A percentile compares a stretch with the other conserved stretches of the same genome.
phyloP scores from a whole-genome alignment of 2,113 vertebrate species.

The Nicator chloris region DNA sequence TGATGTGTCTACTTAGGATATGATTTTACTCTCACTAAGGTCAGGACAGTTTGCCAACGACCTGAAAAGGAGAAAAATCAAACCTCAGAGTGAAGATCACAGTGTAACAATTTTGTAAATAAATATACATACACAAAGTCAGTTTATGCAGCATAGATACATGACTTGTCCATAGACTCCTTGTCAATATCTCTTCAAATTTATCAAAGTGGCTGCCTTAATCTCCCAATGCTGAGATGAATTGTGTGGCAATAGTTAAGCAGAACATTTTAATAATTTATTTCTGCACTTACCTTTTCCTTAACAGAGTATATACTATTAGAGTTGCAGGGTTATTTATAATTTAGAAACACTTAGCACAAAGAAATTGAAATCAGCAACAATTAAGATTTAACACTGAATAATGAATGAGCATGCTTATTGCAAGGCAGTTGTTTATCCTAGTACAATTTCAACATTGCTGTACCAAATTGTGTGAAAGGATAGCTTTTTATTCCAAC shows the following conservation, averaged over 20 bases:
- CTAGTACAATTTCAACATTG: not conserved
- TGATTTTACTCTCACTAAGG: not conserved
- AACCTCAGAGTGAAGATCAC: not conserved
- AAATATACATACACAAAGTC: not conserved
- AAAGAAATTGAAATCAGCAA: constrained; percentile 31
- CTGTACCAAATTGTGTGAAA: constrained; percentile 10
- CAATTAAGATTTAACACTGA: constrained; percentile 61
- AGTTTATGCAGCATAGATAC: not conserved
- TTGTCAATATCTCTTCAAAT: not conserved
- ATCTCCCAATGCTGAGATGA: not conserved
- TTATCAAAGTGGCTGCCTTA: not conserved
- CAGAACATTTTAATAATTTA: constrained; percentile 46
- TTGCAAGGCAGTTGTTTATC: constrained; percentile 21
- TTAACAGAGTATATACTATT: constrained; percentile 39
- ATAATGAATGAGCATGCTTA: constrained; percentile 22
- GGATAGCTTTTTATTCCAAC: not conserved
- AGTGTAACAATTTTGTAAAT: not conserved
- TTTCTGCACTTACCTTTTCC: constrained; percentile 47
- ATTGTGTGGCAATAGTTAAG: constrained; percentile 27
- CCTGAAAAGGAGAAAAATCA: not conserved
- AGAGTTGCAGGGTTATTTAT: constrained; percentile 17
- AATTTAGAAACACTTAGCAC: constrained; percentile 64
- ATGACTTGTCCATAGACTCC: not conserved
- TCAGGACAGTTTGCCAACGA: not conserved
- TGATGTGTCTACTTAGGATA: not conserved